Evolutionary conservation across 2,888 invertebrate species (phyloP), one percentile per base, ranked within the genome.

Genomic region (Drosophila paranaensis): DNA sequence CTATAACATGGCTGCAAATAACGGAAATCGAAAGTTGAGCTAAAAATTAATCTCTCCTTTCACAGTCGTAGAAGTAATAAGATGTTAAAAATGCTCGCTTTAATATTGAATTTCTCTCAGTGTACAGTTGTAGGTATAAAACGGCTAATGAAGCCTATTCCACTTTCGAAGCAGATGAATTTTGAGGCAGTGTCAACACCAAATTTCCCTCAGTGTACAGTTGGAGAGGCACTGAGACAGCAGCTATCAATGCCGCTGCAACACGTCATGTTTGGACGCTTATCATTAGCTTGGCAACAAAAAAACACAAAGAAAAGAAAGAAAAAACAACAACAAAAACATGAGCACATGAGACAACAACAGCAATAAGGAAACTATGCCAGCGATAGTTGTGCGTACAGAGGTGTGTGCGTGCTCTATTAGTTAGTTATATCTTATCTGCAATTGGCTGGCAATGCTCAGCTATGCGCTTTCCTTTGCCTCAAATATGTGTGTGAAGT

Each of bases 231-330:
- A 76, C 46, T 75, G 53, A 30, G 30, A 53, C 51, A 46, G 46
- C 20, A 20, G 48, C 56, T 80, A 80, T 77, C 77, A 65, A 60
- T 60, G 58, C 50, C 58, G 65, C 58, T 64, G 55, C 60, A 79
- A 63, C 80, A 70, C 79, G 77, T 79, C 78, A 78, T 78, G 76
- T 79, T 79, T 72, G 66, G 53, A 11, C 37, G 55, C 79, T 83
- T 86, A 88, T 88, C 88, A 85, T 11, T 65, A 55, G 82, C 83
- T 75, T 75, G 88, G 88, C 83, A 88, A 88, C 88, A 83, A 77
- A 33, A 33, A 33, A 54, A 40, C 51, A 35, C 20, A 50, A 16
- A 50, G 16, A 50, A 30, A 30, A 16, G n/a, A 13, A 30, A 33
- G 3, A 33, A 55, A 39, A 72, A 25, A 27, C 46, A 27, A 48